Conservation (phyloP, 2,888 invertebrate species). For the Aromia moschata region DNA sequence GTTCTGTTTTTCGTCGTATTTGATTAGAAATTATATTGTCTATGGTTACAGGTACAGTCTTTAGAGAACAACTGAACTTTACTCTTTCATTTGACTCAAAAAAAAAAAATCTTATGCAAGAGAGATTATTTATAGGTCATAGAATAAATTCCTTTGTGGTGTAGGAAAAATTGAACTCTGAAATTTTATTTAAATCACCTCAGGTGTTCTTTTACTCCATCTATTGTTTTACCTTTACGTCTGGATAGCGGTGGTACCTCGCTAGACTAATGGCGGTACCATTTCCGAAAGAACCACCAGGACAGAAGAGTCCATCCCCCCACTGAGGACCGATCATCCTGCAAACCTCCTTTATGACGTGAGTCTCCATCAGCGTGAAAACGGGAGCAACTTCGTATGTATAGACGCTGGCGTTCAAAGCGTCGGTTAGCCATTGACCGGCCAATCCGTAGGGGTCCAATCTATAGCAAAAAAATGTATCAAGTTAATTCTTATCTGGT, state of each 20-base stretch:
- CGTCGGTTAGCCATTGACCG: conserved; percentile 66
- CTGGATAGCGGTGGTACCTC: conserved; percentile 63
- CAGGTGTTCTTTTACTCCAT: too few relatives aligned
- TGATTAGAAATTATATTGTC: too few relatives aligned
- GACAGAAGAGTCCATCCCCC: conserved; percentile 67
- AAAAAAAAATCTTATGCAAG: too few relatives aligned
- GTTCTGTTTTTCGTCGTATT: too few relatives aligned
- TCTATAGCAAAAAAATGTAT: conserved; percentile 53
- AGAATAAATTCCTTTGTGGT: neutral
- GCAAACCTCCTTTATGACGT: conserved; percentile 63
- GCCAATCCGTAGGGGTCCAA: conserved; percentile 66
- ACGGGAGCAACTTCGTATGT: conserved; percentile 70
- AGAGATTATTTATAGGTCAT: too few relatives aligned
- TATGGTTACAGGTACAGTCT: too few relatives aligned
- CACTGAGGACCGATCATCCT: conserved; percentile 62
- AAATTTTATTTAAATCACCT: neutral
- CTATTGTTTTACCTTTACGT: conserved; percentile 61
- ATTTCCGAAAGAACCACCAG: conserved; percentile 70
- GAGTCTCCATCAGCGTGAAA: conserved; percentile 66
- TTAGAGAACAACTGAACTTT: too few relatives aligned
- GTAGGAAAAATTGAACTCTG: neutral
- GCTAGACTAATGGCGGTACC: conserved; percentile 67
- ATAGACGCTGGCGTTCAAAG: conserved; percentile 65
- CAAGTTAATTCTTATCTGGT: too few relatives aligned
- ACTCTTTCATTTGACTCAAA: too few relatives aligned